Evolutionary conservation across 1,140 invertebrate species (phyloP), one percentile per base, ranked within the genome.

Genomic region (Bombus superbus): DNA sequence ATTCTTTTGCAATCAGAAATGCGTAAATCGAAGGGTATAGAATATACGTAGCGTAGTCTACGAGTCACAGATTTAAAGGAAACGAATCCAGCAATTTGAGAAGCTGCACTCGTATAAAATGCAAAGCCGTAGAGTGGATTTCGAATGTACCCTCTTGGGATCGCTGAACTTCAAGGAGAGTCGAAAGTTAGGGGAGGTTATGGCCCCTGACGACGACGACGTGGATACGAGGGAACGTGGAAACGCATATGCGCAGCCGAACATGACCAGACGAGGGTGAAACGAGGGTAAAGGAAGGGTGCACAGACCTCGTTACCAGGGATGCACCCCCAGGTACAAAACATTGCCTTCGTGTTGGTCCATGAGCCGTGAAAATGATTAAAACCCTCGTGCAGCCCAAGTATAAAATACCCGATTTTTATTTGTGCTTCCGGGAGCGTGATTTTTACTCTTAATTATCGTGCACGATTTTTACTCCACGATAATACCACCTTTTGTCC

Each of bases 231-330:
- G 68, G 76, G 68, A 57, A 79, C 62, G 40, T 59, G 64, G 18
- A 85, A 80, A 62, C 53, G 74, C 74, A 66, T 79, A 72, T 47
- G 76, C 73, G 68, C 35, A 44, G 25, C 15, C 72, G 73, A 86
- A 28, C 77, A n/a, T 72, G 40, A 47, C 62, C 44, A 86, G 74
- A 88, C 72, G 53, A 81, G 75, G 78, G 82, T 85, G 77, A 74
- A 88, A 68, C 62, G 35, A 83, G 69, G 79, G 57, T 78, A 53
- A n/a, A 83, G 44, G 57, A 83, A 86, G 87, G 74, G 71, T 86
- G 74, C 47, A 77, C 44, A 44, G 84, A 57, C 59, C 79, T 86
- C 84, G 85, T 86, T 86, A 86, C 68, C 68, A 71, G n/a, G 87
- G 85, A 88, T 79, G 35, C 81, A 86, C 69, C 69, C 74, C 59